Evolutionary conservation across 2,888 invertebrate species (phyloP).

Genomic region (Trichogramma dendrolimi): DNA sequence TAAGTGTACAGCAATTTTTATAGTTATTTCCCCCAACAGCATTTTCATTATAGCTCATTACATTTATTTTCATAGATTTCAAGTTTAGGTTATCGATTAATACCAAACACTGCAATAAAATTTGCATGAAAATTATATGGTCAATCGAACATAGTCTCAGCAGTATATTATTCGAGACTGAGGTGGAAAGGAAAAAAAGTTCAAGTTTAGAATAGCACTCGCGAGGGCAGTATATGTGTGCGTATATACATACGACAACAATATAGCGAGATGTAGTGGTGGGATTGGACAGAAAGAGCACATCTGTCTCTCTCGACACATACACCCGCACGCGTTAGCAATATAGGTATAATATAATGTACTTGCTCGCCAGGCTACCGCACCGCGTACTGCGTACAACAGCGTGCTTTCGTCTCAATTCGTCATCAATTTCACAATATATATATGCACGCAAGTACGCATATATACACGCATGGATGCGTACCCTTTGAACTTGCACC

Average conservation of each 20-base stretch:
- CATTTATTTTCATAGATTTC: no score
- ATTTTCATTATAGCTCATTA: no score
- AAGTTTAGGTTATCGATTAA: no score
- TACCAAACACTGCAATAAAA: no score
- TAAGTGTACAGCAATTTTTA: no score
- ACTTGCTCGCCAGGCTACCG: conserved; percentile 3
- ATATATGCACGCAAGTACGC: background rate
- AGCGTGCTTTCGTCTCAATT: conserved; percentile 18
- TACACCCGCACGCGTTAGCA: conserved; percentile 9
- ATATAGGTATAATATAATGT: conserved; percentile 14
- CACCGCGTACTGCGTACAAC: background rate
- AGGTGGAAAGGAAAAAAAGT: no score
- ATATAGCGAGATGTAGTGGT: background rate
- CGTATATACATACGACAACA: background rate
- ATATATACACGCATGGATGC: background rate
- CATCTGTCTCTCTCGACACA: conserved; percentile 25
- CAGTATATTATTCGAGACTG: no score
- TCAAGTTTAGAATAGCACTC: no score
- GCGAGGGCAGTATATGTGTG: no score
- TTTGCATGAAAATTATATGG: no score
- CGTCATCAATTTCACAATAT: conserved; percentile 23
- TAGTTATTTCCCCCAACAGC: no score
- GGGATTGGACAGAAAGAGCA: conserved; percentile 19
- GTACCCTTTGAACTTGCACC: background rate
- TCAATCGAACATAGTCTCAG: no score